Evolutionary conservation across 2,888 invertebrate genomes (phyloP), one percentile per base, ranked within the genome.

Genomic region (Tachina grossa): DNA sequence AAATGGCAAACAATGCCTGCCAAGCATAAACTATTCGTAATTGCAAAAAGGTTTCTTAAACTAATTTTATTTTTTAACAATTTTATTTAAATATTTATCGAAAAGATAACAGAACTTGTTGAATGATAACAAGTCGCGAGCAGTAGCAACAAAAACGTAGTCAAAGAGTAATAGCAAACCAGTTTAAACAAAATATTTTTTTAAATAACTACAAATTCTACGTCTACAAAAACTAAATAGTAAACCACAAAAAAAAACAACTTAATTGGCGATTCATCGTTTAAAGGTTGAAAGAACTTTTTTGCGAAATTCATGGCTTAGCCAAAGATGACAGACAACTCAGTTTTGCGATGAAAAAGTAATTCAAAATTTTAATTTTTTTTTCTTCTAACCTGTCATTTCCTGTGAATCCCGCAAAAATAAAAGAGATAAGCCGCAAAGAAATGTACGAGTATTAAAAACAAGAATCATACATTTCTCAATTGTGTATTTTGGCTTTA

Each of bases 271-370:
- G 10, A 66, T 41, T 57, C 49, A 31, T 65, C 1, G 39, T n/a
- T 55, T 39, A 57, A 47, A 57, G 49, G 57, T 74, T 57, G 80
- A 74, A 66, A 66, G 65, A 66, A 74, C 72, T 80, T 59, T 51
- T 74, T 65, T 41, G 41, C 47, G 39, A 57, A 72, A 57, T 22
- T 39, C 19, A 47, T 10, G n/a, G 2, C 16, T 11, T 4, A 10
- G n/a, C 49, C 79, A 80, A 80, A 65, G 72, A 72, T 65, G 39
- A 57, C 66, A 49, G 39, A 57, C 66, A 49, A 41, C 49, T 41
- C 45, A 11, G 16, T 43, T 47, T 75, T 45, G 8, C 41, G 11
- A 43, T 61, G 1, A 68, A 61, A 69, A 43, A 6, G 2, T 43
- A 76, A 65, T 9, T 55, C n/a, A 49, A 43, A 43, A 22, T 16